phyloP scores from a whole-genome alignment of 2,888 invertebrate species.

The Napeogenes sylphis region DNA sequence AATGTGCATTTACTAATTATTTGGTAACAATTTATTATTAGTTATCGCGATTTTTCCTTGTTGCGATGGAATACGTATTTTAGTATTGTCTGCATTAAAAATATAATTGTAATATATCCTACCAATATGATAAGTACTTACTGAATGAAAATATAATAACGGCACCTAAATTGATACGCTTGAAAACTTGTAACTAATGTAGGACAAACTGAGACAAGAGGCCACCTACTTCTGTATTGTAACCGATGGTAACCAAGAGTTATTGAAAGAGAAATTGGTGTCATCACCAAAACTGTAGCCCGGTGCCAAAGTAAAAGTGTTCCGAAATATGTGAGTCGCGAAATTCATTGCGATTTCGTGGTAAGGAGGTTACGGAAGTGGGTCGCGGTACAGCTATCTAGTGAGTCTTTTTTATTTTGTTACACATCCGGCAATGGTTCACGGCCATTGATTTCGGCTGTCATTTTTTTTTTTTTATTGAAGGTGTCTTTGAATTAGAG shows the following conservation, averaged over 20 bases:
- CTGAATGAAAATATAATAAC: neutral
- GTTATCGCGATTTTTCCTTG: too few relatives aligned
- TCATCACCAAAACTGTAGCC: conserved; percentile 60
- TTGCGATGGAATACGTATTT: too few relatives aligned
- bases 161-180: neutral
- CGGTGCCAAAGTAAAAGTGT: conserved; percentile 74
- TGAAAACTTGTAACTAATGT: neutral
- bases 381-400: conserved; percentile 74
- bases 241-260: conserved; percentile 38
- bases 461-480: conserved; percentile 31
- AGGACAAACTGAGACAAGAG: conserved; percentile 9
- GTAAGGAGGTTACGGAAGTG: conserved; percentile 70
- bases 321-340: conserved; percentile 73
- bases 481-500: conserved; percentile 1
- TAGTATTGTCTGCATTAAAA: too few relatives aligned
- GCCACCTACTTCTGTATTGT: conserved; percentile 12
- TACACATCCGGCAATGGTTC: conserved; percentile 56
- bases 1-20: too few relatives aligned
- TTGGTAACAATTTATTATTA: too few relatives aligned
- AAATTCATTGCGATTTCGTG: conserved; percentile 77
- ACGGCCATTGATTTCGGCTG: conserved; percentile 48
- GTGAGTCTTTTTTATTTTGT: conserved; percentile 58
- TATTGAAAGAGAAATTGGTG: conserved; percentile 76
- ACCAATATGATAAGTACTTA: neutral
- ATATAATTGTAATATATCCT: neutral